These are phyloP conservation scores for Pempheris klunzingeri DNA, from an alignment of 2,797 vertebrate species.

Conservation along the genomic window DNA sequence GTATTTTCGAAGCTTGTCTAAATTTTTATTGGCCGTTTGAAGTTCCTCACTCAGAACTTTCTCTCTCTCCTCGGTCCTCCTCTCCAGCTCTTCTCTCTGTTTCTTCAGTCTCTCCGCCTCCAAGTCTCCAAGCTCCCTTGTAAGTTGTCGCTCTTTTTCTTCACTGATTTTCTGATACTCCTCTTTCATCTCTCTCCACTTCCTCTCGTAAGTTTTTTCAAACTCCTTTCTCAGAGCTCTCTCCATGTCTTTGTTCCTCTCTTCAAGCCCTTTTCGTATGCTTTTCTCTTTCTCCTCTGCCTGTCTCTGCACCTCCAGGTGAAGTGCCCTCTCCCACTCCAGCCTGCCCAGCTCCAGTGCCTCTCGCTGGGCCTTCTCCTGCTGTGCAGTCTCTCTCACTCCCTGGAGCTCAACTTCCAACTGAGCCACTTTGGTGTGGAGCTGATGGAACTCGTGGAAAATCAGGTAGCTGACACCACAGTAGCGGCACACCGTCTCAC, in stretches of 20 bases:
- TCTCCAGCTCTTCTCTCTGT: conserved; percentile 82
- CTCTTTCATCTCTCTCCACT: conserved; percentile 45
- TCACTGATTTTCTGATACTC: conserved; percentile 35
- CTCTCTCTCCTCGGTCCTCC: conserved; percentile 84
- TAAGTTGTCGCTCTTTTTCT: conserved; percentile 44
- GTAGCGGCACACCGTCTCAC: conserved; percentile 90
- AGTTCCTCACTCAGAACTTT: conserved; percentile 85
- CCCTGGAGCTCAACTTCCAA: conserved; percentile 87
- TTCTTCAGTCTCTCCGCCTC: conserved; percentile 83
- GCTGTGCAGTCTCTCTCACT: conserved; percentile 80
- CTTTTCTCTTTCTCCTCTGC: conserved; percentile 40
- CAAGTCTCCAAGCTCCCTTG: conserved; percentile 80
- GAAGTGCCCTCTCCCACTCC: conserved; percentile 59
- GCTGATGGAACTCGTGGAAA: conserved; percentile 91
- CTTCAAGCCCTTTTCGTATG: conserved; percentile 41
- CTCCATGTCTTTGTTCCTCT: conserved; percentile 17
- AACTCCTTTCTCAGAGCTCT: conserved; percentile 53
- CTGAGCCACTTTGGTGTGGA: conserved; percentile 86
- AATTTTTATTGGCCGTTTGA: conserved; percentile 81
- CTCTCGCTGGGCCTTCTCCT: conserved; percentile 85
- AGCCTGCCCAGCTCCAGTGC: conserved; percentile 74
- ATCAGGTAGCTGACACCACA: conserved; percentile 94
- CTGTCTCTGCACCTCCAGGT: conserved; percentile 47
- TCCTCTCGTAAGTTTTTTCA: conserved; percentile 29
- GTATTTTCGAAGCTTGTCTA: conserved; percentile 82